phyloP scores from a whole-genome alignment of 2,888 invertebrate species.

The Latheticus oryzae region DNA sequence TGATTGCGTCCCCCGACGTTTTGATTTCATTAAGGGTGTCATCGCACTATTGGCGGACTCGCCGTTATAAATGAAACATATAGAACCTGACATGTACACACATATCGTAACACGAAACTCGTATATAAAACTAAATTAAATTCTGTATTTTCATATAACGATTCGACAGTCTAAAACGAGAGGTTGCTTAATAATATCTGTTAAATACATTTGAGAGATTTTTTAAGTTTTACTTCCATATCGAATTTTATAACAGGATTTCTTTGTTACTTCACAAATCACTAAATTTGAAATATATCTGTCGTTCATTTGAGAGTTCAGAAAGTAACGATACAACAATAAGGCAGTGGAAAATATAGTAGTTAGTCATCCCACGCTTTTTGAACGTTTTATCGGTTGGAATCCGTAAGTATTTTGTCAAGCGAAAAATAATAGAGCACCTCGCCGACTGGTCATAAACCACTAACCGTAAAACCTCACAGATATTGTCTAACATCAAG shows the following conservation, averaged over 20 bases:
- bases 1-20: constrained; percentile 62
- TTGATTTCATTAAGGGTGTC: constrained; percentile 64
- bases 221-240: constrained; percentile 41
- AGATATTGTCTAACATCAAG: constrained; percentile 59
- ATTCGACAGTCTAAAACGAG: constrained; percentile 41
- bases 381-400: constrained; percentile 42
- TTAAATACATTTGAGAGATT: constrained; percentile 48
- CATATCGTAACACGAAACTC: constrained; percentile 54
- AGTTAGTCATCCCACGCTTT: constrained; percentile 43
- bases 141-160: constrained; percentile 60
- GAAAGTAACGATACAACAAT: constrained; percentile 49
- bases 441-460: constrained; percentile 53
- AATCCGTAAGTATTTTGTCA: constrained; percentile 40
- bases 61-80: constrained; percentile 59
- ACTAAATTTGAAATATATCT: constrained; percentile 20
- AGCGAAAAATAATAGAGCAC: constrained; percentile 49
- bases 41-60: constrained; percentile 56
- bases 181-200: no score
- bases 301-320: no score
- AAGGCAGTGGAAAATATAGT: constrained; percentile 34
- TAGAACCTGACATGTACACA: constrained; percentile 59
- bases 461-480: constrained; percentile 60
- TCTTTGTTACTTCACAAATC: constrained; percentile 1
- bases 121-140: constrained; percentile 63
- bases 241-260: constrained; percentile 18